Evolutionary conservation across 2,888 invertebrate genomes (phyloP).

Genomic region (Hymenopus coronatus): DNA sequence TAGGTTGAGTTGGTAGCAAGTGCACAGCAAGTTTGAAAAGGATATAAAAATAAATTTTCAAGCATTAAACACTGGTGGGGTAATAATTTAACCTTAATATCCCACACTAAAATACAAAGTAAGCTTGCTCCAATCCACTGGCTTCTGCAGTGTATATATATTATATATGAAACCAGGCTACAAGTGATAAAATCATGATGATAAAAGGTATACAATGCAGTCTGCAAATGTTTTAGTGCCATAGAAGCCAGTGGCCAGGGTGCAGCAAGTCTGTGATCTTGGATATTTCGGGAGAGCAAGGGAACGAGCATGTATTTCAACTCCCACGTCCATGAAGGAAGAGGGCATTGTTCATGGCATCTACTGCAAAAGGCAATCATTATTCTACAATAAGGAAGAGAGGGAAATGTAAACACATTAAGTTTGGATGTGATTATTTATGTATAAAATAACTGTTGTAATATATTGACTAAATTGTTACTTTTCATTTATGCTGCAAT

Average conservation of each 20-base stretch:
- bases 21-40: slow-evolving; percentile 12
- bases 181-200: background rate
- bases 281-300: slow-evolving; percentile 9
- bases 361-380: slow-evolving; percentile 6
- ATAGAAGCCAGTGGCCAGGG: slow-evolving; percentile 1
- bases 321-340: background rate
- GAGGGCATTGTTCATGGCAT: background rate
- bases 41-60: background rate
- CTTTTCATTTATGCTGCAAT: background rate
- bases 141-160: background rate
- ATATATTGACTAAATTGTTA: background rate
- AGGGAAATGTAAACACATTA: background rate
- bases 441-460: background rate
- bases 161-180: background rate
- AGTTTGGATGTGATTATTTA: background rate
- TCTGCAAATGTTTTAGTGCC: background rate
- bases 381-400: background rate
- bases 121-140: background rate
- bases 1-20: slow-evolving; percentile 12
- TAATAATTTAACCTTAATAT: background rate
- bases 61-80: background rate
- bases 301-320: background rate
- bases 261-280: slow-evolving; percentile 19
- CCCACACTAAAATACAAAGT: background rate
- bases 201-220: background rate